Evolutionary conservation across 1,140 invertebrate genomes (phyloP).

Genomic region (Diabrotica undecimpunctata): DNA sequence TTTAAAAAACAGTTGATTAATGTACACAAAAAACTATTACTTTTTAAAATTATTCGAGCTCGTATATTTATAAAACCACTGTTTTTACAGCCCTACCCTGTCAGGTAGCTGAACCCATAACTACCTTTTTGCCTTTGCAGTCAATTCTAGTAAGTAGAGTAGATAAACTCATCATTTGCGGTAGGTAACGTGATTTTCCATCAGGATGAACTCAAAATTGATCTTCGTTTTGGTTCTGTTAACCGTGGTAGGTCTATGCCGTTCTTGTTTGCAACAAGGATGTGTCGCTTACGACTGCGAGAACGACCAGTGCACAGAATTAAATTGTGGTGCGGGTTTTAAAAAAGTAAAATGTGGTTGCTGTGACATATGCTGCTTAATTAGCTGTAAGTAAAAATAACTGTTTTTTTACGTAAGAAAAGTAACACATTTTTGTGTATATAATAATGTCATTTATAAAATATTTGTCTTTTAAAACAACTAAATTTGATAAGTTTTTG

Average conservation of each 20-base stretch:
- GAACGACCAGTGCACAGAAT: neutral
- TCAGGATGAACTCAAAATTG: neutral
- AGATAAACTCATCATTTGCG: neutral
- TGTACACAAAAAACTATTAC: no score
- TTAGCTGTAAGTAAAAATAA: neutral
- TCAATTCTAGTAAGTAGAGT: no score
- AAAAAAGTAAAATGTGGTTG: neutral
- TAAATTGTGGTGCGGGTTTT: neutral
- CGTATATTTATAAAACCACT: no score
- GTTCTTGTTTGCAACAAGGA: neutral
- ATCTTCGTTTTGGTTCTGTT: neutral
- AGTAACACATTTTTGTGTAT: no score
- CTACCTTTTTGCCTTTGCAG: no score
- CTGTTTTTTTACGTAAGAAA: neutral
- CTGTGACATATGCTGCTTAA: neutral
- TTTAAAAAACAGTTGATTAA: no score
- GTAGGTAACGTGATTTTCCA: neutral
- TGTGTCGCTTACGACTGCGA: neutral
- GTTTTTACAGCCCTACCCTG: no score
- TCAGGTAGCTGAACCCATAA: no score
- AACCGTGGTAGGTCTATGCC: neutral
- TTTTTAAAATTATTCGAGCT: no score
- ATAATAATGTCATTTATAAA: no score
- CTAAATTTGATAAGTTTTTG: no score
- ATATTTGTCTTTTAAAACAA: no score